Percentiles rank a stretch among this genome's conserved stretches.
Conservation (phyloP, 1,140 invertebrate genomes). For the Halyomorpha halys region DNA sequence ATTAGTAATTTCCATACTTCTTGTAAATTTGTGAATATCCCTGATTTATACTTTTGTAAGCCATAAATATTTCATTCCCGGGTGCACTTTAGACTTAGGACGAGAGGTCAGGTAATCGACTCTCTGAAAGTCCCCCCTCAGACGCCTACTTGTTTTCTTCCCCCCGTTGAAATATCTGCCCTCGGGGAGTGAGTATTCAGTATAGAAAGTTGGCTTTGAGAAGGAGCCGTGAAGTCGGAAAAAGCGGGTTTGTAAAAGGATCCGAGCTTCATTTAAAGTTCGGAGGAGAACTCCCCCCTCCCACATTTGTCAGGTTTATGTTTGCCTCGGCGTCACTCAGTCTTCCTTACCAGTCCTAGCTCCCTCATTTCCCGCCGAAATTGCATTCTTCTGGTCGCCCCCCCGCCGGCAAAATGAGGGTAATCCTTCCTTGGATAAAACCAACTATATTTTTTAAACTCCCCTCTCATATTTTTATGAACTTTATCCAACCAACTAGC, state of each 20-base stretch:
- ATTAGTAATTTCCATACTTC: no score
- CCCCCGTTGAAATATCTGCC: no score
- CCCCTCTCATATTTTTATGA: constrained; percentile 12
- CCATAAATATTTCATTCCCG: no score
- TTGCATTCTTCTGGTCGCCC: constrained; percentile 19
- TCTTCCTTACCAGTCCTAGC: constrained; percentile 9
- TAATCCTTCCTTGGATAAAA: constrained; percentile 17
- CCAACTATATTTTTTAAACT: constrained; percentile 16
- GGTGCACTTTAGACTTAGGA: no score
- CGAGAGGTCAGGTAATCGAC: no score
- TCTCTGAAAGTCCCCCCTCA: no score
- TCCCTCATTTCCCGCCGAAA: constrained; percentile 20
- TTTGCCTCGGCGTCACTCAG: constrained; percentile 17
- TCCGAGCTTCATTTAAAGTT: constrained; percentile 23
- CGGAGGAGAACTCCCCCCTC: neutral
- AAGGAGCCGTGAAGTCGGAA: constrained; percentile 16
- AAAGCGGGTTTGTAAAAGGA: constrained; percentile 17
- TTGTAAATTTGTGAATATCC: no score
- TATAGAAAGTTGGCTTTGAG: constrained; percentile 3
- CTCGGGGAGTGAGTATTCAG: neutral
- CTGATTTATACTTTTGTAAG: no score
- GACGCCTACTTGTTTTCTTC: no score
- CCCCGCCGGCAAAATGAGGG: constrained; percentile 11
- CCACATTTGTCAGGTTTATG: constrained; percentile 23
- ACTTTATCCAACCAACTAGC: neutral